Conservation (phyloP, 2,797 vertebrate species). For the Loriculus beryllinus region DNA sequence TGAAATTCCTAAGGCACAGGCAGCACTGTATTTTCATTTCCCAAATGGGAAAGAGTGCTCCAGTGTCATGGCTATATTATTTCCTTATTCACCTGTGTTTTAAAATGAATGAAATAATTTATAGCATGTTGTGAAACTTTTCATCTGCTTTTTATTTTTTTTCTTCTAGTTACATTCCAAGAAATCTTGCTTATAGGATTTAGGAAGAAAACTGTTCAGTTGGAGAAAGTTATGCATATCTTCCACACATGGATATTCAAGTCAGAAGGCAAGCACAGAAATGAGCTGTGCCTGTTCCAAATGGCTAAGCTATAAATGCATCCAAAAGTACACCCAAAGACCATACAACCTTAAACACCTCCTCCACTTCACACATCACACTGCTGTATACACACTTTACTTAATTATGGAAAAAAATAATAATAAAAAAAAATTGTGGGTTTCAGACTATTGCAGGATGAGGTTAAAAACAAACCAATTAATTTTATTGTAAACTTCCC, state of each 20-base stretch:
- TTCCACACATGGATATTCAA: too few species aligned
- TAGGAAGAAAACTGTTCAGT: neutral
- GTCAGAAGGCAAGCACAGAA: too few species aligned
- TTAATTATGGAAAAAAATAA: neutral
- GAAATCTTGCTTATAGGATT: neutral
- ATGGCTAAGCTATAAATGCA: too few species aligned
- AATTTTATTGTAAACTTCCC: neutral
- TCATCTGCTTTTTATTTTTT: fast-evolving
- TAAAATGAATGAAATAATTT: neutral
- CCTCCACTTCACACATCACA: neutral
- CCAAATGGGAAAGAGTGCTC: neutral
- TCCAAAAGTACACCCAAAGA: neutral
- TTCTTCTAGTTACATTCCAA: neutral
- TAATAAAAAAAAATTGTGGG: neutral
- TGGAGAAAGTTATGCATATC: neutral
- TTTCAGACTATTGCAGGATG: neutral
- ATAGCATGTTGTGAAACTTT: neutral
- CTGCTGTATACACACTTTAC: neutral
- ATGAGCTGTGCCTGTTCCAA: too few species aligned
- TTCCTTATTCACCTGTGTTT: neutral
- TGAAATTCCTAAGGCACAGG: neutral
- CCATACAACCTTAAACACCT: neutral
- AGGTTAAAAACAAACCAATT: neutral
- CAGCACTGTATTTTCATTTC: neutral
- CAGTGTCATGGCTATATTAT: neutral